Conservation (phyloP, 2,797 vertebrate genomes). For the Strix occidentalis region DNA sequence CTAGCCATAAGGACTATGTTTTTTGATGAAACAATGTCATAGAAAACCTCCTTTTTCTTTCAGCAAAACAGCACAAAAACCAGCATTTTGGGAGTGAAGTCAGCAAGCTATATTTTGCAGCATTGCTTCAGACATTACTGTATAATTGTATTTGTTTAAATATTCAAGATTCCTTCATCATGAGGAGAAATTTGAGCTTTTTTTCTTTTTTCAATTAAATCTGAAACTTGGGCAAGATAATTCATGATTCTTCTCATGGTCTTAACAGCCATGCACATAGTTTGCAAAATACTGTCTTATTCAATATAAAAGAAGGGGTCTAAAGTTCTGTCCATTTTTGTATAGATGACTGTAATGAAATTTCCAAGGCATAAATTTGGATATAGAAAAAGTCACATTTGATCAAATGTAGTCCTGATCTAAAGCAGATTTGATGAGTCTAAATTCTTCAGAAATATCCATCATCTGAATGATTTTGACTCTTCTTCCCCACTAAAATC, state of each 20-base stretch:
- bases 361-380: background rate
- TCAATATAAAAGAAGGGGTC: background rate
- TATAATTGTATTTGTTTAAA: background rate
- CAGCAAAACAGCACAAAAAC: background rate
- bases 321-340: background rate
- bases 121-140: background rate
- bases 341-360: background rate
- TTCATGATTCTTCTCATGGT: background rate
- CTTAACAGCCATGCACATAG: background rate
- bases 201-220: background rate
- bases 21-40: background rate
- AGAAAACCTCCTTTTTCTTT: background rate
- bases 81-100: background rate
- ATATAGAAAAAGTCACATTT: background rate
- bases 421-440: background rate
- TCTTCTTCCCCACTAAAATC: background rate
- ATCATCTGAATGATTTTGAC: background rate
- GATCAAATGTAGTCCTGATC: background rate
- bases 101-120: background rate
- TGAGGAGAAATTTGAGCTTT: background rate
- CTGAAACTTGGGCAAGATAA: background rate
- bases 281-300: background rate
- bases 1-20: background rate
- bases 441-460: background rate
- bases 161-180: background rate